A percentile compares a stretch with the other conserved stretches of the same genome.
phyloP scores from a whole-genome alignment of 2,113 vertebrate species.

The Oreochromis aureus region DNA sequence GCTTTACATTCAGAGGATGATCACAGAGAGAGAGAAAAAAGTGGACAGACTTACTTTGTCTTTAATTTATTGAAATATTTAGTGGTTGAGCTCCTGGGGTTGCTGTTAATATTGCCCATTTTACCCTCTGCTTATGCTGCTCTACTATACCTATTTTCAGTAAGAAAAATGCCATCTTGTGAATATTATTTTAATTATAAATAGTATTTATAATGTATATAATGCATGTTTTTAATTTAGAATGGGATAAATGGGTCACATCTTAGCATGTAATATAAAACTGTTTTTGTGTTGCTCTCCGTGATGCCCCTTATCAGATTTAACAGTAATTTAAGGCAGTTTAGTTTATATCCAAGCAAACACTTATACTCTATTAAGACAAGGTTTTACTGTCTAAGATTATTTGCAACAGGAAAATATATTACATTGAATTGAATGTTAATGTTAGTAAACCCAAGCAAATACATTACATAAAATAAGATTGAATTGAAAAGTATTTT shows the following conservation, averaged over 20 bases:
- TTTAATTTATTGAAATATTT: slow-evolving; percentile 28
- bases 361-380: neutral
- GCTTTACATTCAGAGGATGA: neutral
- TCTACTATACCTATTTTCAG: neutral
- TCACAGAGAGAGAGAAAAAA: neutral
- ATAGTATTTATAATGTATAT: slow-evolving; percentile 1
- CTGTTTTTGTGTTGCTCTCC: neutral
- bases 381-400: neutral
- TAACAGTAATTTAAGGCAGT: neutral
- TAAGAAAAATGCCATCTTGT: neutral
- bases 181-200: neutral
- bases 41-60: slow-evolving; percentile 9
- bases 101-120: neutral
- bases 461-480: neutral
- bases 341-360: neutral
- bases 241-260: neutral
- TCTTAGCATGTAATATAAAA: neutral
- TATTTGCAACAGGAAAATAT: neutral
- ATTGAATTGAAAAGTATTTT: neutral
- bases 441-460: neutral
- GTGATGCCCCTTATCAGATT: neutral
- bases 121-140: neutral
- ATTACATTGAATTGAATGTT: neutral
- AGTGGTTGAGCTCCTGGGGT: slow-evolving; percentile 44
- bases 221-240: neutral